Conservation (phyloP, 2,888 invertebrate genomes). For the Agrotis exclamationis region DNA sequence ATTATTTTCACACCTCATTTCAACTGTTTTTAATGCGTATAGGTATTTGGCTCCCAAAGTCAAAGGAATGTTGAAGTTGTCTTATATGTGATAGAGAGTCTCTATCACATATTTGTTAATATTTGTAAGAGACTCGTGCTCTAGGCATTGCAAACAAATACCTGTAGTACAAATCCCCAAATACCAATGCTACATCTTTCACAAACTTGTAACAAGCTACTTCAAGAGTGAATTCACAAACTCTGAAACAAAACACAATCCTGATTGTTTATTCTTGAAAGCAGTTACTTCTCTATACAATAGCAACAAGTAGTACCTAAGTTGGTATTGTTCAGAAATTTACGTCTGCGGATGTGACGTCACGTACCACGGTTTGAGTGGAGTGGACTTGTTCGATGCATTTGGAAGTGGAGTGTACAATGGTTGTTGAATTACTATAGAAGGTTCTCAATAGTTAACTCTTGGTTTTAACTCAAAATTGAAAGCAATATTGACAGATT, state of each 20-base stretch:
- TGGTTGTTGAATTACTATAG: not conserved
- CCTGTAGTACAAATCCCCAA: not conserved
- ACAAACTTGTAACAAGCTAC: not conserved
- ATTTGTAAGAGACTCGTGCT: too few species aligned
- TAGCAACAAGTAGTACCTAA: constrained; percentile 18
- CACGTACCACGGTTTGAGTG: not conserved
- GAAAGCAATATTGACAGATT: not conserved
- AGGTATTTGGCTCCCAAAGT: too few species aligned
- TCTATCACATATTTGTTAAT: too few species aligned
- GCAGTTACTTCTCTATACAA: constrained; percentile 1
- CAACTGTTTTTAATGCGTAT: too few species aligned
- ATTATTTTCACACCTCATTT: too few species aligned
- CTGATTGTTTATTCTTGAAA: constrained; percentile 7
- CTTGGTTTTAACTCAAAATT: not conserved
- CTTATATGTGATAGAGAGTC: too few species aligned
- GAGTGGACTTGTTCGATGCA: not conserved
- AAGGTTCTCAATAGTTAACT: not conserved
- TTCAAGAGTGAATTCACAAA: not conserved
- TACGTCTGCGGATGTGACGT: constrained; percentile 4
- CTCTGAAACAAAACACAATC: constrained; percentile 3
- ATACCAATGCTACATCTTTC: not conserved
- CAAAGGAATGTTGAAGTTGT: too few species aligned
- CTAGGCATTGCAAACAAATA: too few species aligned
- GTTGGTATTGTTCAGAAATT: constrained; percentile 20
- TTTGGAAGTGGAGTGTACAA: not conserved